These are phyloP conservation scores for Drosophila mayri DNA, from an alignment of 1,140 invertebrate genomes.

Conservation along the genomic window DNA sequence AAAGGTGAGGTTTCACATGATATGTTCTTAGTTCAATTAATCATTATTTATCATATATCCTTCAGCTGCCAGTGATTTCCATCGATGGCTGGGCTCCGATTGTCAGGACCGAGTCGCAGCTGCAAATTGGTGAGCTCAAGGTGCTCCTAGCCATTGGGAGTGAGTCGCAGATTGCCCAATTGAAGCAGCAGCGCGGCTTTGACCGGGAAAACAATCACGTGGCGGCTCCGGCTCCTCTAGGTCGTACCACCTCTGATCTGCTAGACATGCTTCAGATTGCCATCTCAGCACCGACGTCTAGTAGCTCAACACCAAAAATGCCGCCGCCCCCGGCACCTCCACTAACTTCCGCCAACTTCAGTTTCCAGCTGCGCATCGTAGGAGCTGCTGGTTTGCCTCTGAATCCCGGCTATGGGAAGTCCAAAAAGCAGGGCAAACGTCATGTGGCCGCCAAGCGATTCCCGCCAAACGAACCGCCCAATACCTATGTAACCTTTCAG, in stretches of 20 bases:
- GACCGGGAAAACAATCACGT: constrained; percentile 54
- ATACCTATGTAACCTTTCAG: constrained; percentile 88
- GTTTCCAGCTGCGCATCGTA: constrained; percentile 86
- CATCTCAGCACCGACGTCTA: constrained; percentile 46
- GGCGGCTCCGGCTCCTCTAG: constrained; percentile 1
- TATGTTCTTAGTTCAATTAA: neutral
- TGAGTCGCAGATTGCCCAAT: constrained; percentile 86
- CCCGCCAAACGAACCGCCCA: constrained; percentile 85
- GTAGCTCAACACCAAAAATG: constrained; percentile 1
- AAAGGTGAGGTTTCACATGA: constrained; percentile 53
- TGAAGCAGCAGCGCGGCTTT: constrained; percentile 86
- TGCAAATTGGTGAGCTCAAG: constrained; percentile 86
- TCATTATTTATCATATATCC: neutral
- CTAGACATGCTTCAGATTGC: constrained; percentile 85
- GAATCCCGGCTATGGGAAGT: constrained; percentile 82
- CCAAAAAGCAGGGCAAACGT: constrained; percentile 67
- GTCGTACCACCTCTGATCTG: constrained; percentile 85
- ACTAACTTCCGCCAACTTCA: constrained; percentile 68
- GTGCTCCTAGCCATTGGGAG: constrained; percentile 87
- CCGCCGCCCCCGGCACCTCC: constrained; percentile 12
- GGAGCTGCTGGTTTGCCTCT: constrained; percentile 87
- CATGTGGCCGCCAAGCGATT: constrained; percentile 63
- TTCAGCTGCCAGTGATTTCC: constrained; percentile 87
- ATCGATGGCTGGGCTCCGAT: constrained; percentile 87
- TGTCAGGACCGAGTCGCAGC: constrained; percentile 83